These are phyloP conservation scores for Brachionus sp. DNA, from an alignment of 1,140 invertebrate species.

Conservation along the genomic window DNA sequence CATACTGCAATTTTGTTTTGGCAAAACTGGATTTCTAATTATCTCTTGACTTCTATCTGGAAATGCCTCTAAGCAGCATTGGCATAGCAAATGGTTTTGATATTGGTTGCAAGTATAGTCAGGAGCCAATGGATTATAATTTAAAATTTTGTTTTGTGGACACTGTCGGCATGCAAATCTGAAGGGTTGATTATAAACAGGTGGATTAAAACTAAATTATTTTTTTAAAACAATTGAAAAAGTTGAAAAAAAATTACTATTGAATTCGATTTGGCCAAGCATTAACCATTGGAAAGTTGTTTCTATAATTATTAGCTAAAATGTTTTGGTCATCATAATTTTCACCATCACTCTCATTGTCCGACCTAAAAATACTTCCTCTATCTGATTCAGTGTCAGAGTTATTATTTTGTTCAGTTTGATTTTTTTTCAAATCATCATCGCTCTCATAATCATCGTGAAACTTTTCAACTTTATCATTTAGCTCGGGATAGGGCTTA, in stretches of 20 bases:
- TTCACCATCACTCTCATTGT: slow-evolving; percentile 48
- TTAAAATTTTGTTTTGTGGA: slow-evolving; percentile 49
- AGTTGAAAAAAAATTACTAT: neutral
- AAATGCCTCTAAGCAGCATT: slow-evolving; percentile 55
- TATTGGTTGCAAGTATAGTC: slow-evolving; percentile 48
- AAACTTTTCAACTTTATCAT: neutral
- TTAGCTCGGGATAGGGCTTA: neutral
- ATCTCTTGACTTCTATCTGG: slow-evolving; percentile 50
- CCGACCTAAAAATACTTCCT: neutral
- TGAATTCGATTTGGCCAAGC: neutral
- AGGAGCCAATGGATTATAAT: slow-evolving; percentile 48
- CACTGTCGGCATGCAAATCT: slow-evolving; percentile 24
- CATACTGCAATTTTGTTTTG: slow-evolving; percentile 52
- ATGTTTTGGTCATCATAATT: slow-evolving; percentile 27
- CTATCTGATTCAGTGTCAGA: slow-evolving; percentile 23
- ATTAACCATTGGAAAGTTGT: neutral
- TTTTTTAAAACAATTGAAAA: slow-evolving; percentile 42
- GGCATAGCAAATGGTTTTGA: slow-evolving; percentile 55
- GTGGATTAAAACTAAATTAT: slow-evolving; percentile 52
- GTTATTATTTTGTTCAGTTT: slow-evolving; percentile 45
- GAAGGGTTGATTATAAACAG: slow-evolving; percentile 47
- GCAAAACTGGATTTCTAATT: slow-evolving; percentile 27
- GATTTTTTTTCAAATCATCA: neutral
- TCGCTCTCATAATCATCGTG: neutral
- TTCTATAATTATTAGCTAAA: neutral